Conservation (phyloP, 2,797 vertebrate species). For the Melanotaenia maccullochi region DNA sequence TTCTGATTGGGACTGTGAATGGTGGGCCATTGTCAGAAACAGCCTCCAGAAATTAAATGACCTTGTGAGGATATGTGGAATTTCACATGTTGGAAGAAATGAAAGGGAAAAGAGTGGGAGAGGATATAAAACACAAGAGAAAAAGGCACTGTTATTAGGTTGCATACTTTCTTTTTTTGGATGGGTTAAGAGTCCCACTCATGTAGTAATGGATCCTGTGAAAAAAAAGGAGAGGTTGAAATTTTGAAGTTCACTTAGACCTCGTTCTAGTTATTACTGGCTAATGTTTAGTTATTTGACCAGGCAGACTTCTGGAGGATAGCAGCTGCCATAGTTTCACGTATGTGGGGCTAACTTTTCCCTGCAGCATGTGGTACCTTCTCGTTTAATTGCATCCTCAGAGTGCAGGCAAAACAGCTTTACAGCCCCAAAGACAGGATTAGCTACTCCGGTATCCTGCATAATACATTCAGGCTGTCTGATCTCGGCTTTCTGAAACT, state of each 20-base stretch:
- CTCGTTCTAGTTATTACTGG: too few species aligned
- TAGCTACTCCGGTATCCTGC: background rate
- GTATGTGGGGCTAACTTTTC: background rate
- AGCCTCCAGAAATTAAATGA: conserved; percentile 35
- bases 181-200: background rate
- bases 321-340: too few species aligned
- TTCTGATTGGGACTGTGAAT: conserved; percentile 47
- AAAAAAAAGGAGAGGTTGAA: background rate
- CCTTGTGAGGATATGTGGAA: conserved; percentile 64
- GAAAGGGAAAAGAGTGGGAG: conserved; percentile 1
- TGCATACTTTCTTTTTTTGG: background rate
- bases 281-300: background rate
- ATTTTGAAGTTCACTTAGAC: background rate
- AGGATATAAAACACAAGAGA: background rate
- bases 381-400: background rate
- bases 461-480: background rate
- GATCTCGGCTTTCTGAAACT: background rate
- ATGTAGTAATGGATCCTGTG: background rate
- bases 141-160: background rate
- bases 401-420: background rate
- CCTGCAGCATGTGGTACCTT: background rate
- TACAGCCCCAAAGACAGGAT: background rate
- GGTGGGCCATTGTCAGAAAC: conserved; percentile 60
- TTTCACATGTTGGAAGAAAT: conserved; percentile 57
- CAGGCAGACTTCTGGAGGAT: background rate